These are phyloP conservation scores for Eristalis tenax DNA, from an alignment of 2,888 invertebrate genomes.

Conservation along the genomic window DNA sequence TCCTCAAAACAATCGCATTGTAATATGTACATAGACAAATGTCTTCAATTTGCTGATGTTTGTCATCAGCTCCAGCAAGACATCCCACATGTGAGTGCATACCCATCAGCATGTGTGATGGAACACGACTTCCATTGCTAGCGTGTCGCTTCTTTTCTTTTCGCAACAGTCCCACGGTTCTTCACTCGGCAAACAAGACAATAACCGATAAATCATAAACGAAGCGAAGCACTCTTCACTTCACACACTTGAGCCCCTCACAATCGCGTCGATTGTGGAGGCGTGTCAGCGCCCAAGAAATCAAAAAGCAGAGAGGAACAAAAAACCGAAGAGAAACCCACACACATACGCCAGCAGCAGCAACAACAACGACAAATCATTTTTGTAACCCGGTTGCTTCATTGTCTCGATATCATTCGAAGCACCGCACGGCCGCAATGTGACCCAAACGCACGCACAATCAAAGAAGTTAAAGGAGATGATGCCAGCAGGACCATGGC, in stretches of 20 bases:
- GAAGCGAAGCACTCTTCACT: conserved; percentile 31
- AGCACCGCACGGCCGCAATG: conserved; percentile 32
- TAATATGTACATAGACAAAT: not conserved
- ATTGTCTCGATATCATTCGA: conserved; percentile 69
- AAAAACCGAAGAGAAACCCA: too few relatives aligned
- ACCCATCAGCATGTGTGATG: not conserved
- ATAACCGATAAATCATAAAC: conserved; percentile 68
- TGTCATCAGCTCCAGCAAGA: not conserved
- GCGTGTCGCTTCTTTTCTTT: conserved; percentile 8
- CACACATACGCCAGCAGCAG: not conserved
- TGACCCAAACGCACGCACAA: conserved; percentile 27
- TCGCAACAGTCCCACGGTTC: conserved; percentile 59
- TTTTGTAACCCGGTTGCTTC: conserved; percentile 57
- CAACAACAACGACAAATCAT: conserved; percentile 65
- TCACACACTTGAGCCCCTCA: conserved; percentile 15
- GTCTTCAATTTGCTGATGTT: not conserved
- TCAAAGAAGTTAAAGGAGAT: conserved; percentile 39
- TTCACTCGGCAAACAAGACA: conserved; percentile 52
- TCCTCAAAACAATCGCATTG: too few relatives aligned
- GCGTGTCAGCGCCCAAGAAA: conserved; percentile 62
- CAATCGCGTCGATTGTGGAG: conserved; percentile 22
- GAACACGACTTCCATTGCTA: not conserved
- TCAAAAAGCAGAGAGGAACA: conserved; percentile 38
- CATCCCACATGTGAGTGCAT: not conserved
- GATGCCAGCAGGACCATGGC: conserved; percentile 22